Evolutionary conservation across 2,797 vertebrate species (phyloP), one percentile per base, ranked within the genome.

Genomic region (Acanthiza pusilla): DNA sequence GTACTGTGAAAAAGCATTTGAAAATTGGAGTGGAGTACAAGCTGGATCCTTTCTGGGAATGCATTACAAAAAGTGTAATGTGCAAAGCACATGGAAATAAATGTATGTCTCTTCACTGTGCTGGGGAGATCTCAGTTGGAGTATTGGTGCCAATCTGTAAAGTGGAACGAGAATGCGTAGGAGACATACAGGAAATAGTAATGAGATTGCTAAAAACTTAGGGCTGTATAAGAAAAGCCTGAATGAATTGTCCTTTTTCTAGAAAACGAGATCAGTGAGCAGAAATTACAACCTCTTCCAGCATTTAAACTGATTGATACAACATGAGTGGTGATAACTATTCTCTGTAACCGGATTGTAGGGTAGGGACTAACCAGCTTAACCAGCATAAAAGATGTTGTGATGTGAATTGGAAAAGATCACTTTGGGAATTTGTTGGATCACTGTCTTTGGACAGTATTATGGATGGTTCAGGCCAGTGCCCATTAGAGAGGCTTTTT

Each of bases 1-100:
- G 87, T 89, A 74, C 48, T 93, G 91, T 77, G 93, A 83, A 83
- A 92, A 83, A 74, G 9, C 48, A 57, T 76, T 79, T 85, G 63
- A 47, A 85, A 68, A 21, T 4, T 88, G 65, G 67, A 95, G 38
- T 30, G 36, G 19, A 75, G 19, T 18, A 73, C 23, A 73, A 82
- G 32, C 81, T 87, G 75, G 65, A 83, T 87, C 34, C 36, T 92
- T 84, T 87, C 72, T 77, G 68, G 29, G 30, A 66, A 74, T 74
- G 10, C 29, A 68, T 72, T 66, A 73, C 34, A 51, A 85, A 58
- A 84, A 91, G 36, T 11, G 14, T 47, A 43, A 79, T 32, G 58
- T 87, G 55, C 48, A 89, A 78, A 95, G 66, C 29, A 66, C 36
- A 48, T 79, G 63, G 50, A 76, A 89, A 72, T 73, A 66, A 85